phyloP scores from a whole-genome alignment of 2,113 vertebrate genomes.

The Heteronetta atricapilla region DNA sequence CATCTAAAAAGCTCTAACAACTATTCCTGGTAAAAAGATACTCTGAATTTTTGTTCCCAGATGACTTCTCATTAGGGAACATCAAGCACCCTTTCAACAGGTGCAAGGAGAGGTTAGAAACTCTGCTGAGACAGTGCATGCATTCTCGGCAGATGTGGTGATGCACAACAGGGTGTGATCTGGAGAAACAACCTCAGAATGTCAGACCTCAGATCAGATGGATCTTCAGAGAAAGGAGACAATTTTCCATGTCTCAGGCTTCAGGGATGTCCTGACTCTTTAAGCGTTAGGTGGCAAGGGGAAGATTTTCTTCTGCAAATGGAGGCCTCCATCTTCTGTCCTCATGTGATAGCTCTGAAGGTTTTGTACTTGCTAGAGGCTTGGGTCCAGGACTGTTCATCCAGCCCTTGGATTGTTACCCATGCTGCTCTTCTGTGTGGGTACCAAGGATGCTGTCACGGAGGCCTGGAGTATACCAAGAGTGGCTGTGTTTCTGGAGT shows the following conservation, averaged over 20 bases:
- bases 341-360: background rate
- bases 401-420: background rate
- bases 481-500: background rate
- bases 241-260: background rate
- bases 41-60: background rate
- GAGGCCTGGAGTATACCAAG: background rate
- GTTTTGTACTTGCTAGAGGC: background rate
- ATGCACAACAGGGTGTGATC: background rate
- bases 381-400: background rate
- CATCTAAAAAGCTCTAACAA: background rate
- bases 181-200: background rate
- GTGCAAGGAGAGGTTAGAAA: background rate
- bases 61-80: background rate
- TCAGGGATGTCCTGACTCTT: background rate
- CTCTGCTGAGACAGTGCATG: background rate
- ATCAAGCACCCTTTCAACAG: background rate
- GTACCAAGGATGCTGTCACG: background rate
- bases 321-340: fast-evolving
- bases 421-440: background rate
- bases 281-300: background rate
- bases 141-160: background rate
- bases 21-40: background rate
- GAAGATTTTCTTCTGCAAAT: background rate
- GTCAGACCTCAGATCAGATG: background rate
- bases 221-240: background rate